phyloP scores from a whole-genome alignment of 2,888 invertebrate genomes.

The Caenorhabditis imperialis region DNA sequence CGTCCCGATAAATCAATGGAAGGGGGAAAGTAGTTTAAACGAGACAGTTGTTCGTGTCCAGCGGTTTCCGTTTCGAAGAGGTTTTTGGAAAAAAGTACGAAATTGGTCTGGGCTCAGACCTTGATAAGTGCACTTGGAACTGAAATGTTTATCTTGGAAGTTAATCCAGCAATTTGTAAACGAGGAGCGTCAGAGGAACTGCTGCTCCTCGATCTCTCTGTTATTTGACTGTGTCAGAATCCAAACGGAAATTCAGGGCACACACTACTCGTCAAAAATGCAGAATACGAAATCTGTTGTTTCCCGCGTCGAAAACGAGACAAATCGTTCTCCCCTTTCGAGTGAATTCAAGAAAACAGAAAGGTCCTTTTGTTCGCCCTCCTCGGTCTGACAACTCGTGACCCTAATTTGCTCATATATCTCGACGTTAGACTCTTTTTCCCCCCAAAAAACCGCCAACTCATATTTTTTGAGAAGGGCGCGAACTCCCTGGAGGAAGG shows the following conservation, averaged over 20 bases:
- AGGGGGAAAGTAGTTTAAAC: constrained; percentile 12
- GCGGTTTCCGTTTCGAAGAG: constrained; percentile 17
- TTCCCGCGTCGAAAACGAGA: constrained; percentile 7
- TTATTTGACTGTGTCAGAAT: no score
- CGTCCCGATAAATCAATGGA: constrained; percentile 38
- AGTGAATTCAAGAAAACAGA: constrained; percentile 2
- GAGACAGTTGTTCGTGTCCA: constrained; percentile 50
- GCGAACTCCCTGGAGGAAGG: constrained; percentile 40
- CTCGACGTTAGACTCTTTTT: constrained; percentile 22
- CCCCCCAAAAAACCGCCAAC: constrained; percentile 12
- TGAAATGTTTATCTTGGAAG: no score
- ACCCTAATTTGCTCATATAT: constrained; percentile 43
- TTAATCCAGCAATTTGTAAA: no score
- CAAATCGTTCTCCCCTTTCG: constrained; percentile 29
- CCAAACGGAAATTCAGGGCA: no score
- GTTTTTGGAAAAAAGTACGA: not conserved
- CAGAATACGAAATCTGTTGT: constrained; percentile 41
- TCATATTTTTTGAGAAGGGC: constrained; percentile 21
- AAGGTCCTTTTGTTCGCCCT: constrained; percentile 27
- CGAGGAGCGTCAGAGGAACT: no score
- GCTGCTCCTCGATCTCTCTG: no score
- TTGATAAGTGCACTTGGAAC: no score
- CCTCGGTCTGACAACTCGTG: constrained; percentile 10
- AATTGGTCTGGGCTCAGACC: no score
- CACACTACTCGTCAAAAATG: constrained; percentile 22